These are phyloP conservation scores for Menidia menidia DNA, from an alignment of 2,797 vertebrate species.

Conservation along the genomic window DNA sequence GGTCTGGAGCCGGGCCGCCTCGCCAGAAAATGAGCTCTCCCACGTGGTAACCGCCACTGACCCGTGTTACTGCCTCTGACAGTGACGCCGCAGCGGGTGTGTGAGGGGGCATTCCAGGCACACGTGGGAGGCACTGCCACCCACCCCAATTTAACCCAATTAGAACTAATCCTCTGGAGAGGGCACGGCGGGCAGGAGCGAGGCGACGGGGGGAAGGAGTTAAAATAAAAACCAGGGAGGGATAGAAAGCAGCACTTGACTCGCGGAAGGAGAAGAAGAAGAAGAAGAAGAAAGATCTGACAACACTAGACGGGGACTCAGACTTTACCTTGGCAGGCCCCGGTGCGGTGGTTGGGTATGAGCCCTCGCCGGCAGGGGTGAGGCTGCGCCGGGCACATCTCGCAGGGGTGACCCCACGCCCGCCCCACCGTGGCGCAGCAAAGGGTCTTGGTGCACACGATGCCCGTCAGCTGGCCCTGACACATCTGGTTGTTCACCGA, in stretches of 20 bases:
- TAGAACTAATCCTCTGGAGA: slow-evolving; percentile 81
- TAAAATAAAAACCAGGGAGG: slow-evolving; percentile 27
- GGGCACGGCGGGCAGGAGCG: slow-evolving; percentile 59
- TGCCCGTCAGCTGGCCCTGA: slow-evolving; percentile 96
- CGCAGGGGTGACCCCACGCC: slow-evolving; percentile 98
- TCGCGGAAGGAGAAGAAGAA: slow-evolving; percentile 15
- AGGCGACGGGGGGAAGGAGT: slow-evolving; percentile 57
- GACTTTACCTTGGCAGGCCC: slow-evolving; percentile 96
- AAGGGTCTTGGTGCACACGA: slow-evolving; percentile 97
- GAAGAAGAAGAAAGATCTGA: slow-evolving; percentile 34
- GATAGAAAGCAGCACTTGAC: slow-evolving; percentile 25
- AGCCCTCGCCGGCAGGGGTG: slow-evolving; percentile 96
- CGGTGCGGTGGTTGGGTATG: slow-evolving; percentile 96
- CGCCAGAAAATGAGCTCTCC: slow-evolving; percentile 77
- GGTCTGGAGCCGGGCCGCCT: slow-evolving; percentile 64
- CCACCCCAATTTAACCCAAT: slow-evolving; percentile 85
- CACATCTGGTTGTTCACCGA: slow-evolving; percentile 99
- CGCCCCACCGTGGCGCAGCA: slow-evolving; percentile 97
- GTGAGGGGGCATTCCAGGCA: slow-evolving; percentile 80
- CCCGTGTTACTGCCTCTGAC: slow-evolving; percentile 85
- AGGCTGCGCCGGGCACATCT: slow-evolving; percentile 98
- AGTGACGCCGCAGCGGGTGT: slow-evolving; percentile 76
- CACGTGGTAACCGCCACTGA: slow-evolving; percentile 80
- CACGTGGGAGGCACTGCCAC: slow-evolving; percentile 81
- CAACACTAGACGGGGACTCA: slow-evolving; percentile 47